Base-by-base conservation (phyloP, 2,797 vertebrate genomes). In the Hydrophis major region DNA sequence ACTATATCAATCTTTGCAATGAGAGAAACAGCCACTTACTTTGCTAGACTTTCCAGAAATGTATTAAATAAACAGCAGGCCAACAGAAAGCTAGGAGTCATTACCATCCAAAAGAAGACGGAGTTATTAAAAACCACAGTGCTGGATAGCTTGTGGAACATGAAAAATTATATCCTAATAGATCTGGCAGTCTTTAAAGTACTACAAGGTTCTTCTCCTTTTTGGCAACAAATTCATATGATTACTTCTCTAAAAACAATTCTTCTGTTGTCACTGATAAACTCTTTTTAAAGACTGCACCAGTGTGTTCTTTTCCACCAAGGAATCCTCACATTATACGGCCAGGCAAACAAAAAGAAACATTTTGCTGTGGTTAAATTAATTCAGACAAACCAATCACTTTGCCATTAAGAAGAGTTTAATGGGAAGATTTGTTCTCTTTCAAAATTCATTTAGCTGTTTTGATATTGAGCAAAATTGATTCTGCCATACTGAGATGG, bases 381-480 rank as follows among this genome's bases (percentile, higher is more conserved):
- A 94, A 87, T 61, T 90, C 91, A 92, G 91, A 90, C 83, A 94
- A 92, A 90, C 78, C 63, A 86, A 92, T 90, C n/a, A 56, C 83
- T 92, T 83, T 90, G 56, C 56, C 56, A 78, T 94, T 87, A 60
- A 90, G 69, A 92, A 74, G 55, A 57, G 60, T 90, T 87, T 42
- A 89, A 89, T 87, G 90, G 60, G 74, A 74, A 93, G 16, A 61
- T 89, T 93, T 90, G 50, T 60, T 86, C 25, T 28, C 74, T 92
- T 89, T 92, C 78, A 53, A 89, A 92, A 93, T 63, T 92, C 90
- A 55, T 92, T 92, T 90, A 61, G n/a, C 78, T 63, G 6, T 87
- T 91, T 60, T 87, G 69, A n/a, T 89, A 93, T 74, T 69, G 91
- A 86, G 42, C 66, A 32, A 92, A 93, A 92, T 93, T 74, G 93